phyloP scores from a whole-genome alignment of 2,888 invertebrate species.

The Heliconius ethilla region DNA sequence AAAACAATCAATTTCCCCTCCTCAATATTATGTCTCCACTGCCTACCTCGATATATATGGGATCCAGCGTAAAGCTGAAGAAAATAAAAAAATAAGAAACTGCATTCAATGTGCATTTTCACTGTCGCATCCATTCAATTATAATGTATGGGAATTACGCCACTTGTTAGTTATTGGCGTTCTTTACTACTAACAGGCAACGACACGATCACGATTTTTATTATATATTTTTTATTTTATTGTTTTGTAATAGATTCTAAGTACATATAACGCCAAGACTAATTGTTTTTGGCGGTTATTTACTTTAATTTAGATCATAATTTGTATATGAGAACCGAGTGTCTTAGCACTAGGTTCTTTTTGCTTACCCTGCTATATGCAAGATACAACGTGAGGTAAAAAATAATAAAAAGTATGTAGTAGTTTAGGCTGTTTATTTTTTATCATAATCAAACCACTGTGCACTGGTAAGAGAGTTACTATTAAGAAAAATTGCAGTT shows the following conservation, averaged over 20 bases:
- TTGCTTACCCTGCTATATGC: background rate
- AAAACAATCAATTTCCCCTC: no score
- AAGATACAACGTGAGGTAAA: background rate
- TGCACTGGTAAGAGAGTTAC: no score
- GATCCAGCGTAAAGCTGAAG: background rate
- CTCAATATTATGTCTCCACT: no score
- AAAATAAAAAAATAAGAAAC: background rate
- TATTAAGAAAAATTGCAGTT: no score
- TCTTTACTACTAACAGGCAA: background rate
- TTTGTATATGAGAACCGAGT: background rate
- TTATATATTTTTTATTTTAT: background rate
- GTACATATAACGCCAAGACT: background rate
- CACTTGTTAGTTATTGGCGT: background rate
- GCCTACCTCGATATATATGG: no score
- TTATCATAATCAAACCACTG: no score
- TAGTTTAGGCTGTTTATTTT: no score
- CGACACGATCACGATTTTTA: constrained; percentile 24
- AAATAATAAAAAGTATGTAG: background rate
- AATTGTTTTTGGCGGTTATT: background rate
- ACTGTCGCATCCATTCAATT: constrained; percentile 7
- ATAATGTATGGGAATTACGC: constrained; percentile 30
- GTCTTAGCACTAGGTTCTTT: background rate
- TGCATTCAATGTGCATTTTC: constrained; percentile 2
- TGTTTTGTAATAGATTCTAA: background rate
- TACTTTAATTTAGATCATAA: background rate